These are phyloP conservation scores for Hippopotamyrus pictus DNA, from an alignment of 2,797 vertebrate species.

Conservation along the genomic window DNA sequence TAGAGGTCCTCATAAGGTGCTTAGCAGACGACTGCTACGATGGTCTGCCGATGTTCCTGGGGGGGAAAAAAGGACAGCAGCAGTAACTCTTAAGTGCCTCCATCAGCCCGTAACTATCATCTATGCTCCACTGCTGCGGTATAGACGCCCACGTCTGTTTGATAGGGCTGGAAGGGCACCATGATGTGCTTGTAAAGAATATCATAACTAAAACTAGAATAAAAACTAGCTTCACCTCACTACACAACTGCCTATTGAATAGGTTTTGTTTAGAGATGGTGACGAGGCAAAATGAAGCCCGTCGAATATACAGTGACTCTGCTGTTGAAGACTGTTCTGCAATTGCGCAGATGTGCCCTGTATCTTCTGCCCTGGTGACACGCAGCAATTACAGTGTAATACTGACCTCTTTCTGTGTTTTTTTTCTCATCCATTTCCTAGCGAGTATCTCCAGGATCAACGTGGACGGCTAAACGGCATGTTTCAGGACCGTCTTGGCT, in stretches of 20 bases:
- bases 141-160: not conserved
- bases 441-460: slow-evolving; percentile 1
- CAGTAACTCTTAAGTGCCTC: not conserved
- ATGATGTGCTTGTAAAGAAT: not conserved
- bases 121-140: not conserved
- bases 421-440: not conserved
- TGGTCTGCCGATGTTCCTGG: slow-evolving; percentile 7
- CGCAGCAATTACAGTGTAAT: not conserved
- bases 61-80: slow-evolving; percentile 13
- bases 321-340: not conserved
- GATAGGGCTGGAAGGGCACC: not conserved
- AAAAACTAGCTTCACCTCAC: not conserved
- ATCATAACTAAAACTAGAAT: not conserved
- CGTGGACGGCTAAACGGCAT: not conserved
- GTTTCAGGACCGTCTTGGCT: slow-evolving; percentile 29
- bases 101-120: not conserved
- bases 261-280: not conserved
- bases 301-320: not conserved
- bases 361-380: slow-evolving; percentile 9
- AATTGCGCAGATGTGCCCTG: not conserved
- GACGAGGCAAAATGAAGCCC: not conserved
- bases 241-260: not conserved
- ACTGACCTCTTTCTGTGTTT: not conserved
- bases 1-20: slow-evolving; percentile 53
- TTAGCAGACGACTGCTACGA: slow-evolving; percentile 47